These are phyloP conservation scores for Ochropacha duplaris DNA, from an alignment of 2,888 invertebrate species.

Conservation along the genomic window DNA sequence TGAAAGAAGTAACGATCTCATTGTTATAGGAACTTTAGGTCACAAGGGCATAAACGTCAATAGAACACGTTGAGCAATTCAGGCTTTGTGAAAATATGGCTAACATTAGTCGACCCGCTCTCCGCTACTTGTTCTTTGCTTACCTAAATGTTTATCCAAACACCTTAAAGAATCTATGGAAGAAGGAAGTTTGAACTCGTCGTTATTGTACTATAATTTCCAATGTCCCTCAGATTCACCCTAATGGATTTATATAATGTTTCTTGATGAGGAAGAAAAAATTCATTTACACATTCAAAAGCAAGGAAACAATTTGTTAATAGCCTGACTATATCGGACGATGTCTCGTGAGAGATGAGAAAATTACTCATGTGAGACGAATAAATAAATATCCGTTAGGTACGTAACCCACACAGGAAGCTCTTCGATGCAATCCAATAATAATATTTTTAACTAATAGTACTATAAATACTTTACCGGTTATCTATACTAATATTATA, in stretches of 20 bases:
- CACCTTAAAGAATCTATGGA: no score
- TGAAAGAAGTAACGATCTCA: constrained; percentile 28
- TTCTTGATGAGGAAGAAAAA: no score
- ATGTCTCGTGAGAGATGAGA: no score
- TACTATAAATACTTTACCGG: background rate
- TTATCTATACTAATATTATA: no score
- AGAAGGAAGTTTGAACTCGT: no score
- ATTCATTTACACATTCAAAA: no score
- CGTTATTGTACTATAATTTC: no score
- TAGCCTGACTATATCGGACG: no score
- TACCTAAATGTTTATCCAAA: background rate
- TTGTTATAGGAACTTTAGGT: constrained; percentile 31
- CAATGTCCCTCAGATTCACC: no score
- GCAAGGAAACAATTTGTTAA: background rate
- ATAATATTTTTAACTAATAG: background rate
- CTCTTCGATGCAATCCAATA: background rate
- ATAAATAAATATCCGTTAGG: background rate
- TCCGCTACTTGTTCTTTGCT: background rate
- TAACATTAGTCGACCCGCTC: background rate
- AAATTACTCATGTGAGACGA: background rate
- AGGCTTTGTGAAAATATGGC: background rate
- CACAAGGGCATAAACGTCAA: constrained; percentile 4
- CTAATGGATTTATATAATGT: no score
- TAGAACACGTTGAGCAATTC: background rate
- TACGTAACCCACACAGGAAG: background rate